Percentiles rank a stretch among this genome's conserved stretches.
These are phyloP conservation scores for Mnemiopsis leidyi DNA, from an alignment of 37 sponge, comb jelly and placozoan species.

Conservation along the genomic window DNA sequence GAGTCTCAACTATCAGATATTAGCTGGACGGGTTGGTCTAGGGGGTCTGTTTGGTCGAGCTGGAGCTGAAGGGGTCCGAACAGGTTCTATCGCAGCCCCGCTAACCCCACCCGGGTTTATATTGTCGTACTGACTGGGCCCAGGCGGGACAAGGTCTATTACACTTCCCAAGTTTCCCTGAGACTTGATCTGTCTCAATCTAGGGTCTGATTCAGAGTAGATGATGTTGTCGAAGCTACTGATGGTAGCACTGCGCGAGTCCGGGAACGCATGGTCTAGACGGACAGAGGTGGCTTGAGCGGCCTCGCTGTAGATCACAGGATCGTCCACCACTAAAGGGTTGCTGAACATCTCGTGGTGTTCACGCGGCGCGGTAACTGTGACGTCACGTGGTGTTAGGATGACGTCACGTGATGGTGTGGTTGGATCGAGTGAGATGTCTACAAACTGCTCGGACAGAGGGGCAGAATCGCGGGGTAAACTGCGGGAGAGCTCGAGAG, in stretches of 20 bases:
- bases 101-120: not conserved
- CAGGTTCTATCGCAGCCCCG: not conserved
- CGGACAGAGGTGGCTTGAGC: not conserved
- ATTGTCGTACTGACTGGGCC: not conserved
- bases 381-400: not conserved
- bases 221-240: not conserved
- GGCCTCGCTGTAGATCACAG: not conserved
- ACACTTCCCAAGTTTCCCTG: constrained; percentile 16
- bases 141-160: not conserved
- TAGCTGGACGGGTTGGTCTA: not conserved
- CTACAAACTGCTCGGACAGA: not conserved
- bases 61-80: not conserved
- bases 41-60: not conserved
- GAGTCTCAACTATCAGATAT: not conserved
- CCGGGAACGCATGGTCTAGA: not conserved
- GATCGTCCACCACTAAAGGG: not conserved
- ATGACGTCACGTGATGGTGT: not conserved
- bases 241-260: not conserved
- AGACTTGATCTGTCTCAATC: not conserved
- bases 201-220: not conserved
- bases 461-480: not conserved
- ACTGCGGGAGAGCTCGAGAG: not conserved
- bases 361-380: not conserved
- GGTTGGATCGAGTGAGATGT: not conserved
- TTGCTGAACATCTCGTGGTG: not conserved